phyloP scores from a whole-genome alignment of 2,888 invertebrate species.

The Sinodicranocentrus sp. region DNA sequence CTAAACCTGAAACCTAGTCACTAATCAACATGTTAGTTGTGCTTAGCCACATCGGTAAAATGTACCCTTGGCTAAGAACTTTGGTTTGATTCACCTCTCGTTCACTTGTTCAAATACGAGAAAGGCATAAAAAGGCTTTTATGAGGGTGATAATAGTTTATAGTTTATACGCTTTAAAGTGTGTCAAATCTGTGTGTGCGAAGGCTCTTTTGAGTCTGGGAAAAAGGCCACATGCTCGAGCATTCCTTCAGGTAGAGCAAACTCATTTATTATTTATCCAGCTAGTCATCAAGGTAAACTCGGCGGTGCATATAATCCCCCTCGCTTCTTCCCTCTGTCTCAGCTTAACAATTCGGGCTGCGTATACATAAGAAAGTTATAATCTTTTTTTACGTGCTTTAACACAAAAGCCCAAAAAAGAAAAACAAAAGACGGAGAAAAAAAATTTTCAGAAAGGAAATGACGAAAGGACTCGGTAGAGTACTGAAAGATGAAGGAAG shows the following conservation, averaged over 20 bases:
- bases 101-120: conserved; percentile 9
- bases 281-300: neutral
- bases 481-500: neutral
- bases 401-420: neutral
- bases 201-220: neutral
- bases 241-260: neutral
- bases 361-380: conserved; percentile 2
- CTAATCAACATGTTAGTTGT: neutral
- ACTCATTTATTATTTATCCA: conserved; percentile 26
- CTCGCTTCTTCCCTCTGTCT: neutral
- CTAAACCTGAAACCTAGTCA: too few species aligned
- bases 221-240: conserved; percentile 1
- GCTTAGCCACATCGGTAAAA: neutral
- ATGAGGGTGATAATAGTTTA: conserved; percentile 67
- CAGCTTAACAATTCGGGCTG: neutral
- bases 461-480: conserved; percentile 5
- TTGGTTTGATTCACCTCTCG: neutral
- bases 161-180: conserved; percentile 70
- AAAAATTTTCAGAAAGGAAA: conserved; percentile 34
- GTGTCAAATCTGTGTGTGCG: conserved; percentile 66
- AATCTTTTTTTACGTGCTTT: conserved; percentile 1
- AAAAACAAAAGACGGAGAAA: conserved; percentile 18
- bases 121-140: conserved; percentile 58
- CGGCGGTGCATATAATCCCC: neutral
- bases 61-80: neutral